phyloP scores from a whole-genome alignment of 2,888 invertebrate species.

The Xestia sexstrigata region DNA sequence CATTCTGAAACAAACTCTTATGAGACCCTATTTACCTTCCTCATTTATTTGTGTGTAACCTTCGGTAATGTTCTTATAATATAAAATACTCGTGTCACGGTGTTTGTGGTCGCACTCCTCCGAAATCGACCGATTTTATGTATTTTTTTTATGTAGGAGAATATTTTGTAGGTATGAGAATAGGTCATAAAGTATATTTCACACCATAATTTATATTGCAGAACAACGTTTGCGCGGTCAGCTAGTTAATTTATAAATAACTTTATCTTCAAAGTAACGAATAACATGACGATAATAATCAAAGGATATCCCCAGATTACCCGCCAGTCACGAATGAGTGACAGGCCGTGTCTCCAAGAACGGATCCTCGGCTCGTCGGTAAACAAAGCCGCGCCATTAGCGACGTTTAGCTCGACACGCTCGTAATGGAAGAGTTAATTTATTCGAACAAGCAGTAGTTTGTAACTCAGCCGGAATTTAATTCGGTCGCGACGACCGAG shows the following conservation, averaged over 20 bases:
- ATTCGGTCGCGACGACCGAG: slow-evolving; percentile 55
- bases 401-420: slow-evolving; percentile 47
- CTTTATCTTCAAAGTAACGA: slow-evolving; percentile 1
- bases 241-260: slow-evolving; percentile 3
- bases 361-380: slow-evolving; percentile 1
- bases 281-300: slow-evolving; percentile 16
- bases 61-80: too few species aligned
- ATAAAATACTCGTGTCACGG: too few species aligned
- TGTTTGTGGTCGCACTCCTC: too few species aligned
- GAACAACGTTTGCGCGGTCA: too few species aligned
- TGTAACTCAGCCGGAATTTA: slow-evolving; percentile 62
- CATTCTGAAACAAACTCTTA: not conserved
- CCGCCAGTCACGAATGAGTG: not conserved
- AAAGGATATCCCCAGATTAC: slow-evolving; percentile 24
- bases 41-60: not conserved
- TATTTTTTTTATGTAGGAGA: too few species aligned
- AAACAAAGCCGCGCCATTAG: slow-evolving; percentile 45
- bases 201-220: too few species aligned
- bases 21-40: not conserved
- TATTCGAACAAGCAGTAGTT: slow-evolving; percentile 63
- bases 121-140: too few species aligned
- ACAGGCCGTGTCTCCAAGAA: slow-evolving; percentile 6
- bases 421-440: slow-evolving; percentile 55
- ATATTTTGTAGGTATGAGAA: too few species aligned
- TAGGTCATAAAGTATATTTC: too few species aligned